A percentile compares a stretch with the other conserved stretches of the same genome.
Conservation (phyloP, 2,113 vertebrate species). For the Labeo rohita region DNA sequence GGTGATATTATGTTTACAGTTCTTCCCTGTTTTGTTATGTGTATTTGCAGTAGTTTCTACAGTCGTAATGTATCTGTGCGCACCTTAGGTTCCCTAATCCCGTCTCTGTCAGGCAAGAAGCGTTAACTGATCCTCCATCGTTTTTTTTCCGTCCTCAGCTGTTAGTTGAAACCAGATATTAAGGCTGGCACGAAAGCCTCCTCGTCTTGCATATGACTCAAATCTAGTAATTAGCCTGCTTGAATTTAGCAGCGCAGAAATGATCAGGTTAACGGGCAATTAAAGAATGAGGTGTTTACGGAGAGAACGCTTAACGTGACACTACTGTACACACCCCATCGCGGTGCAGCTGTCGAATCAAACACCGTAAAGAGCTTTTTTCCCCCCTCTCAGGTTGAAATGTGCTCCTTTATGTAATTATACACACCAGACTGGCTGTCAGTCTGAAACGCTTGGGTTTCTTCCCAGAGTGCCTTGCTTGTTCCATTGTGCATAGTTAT, state of each 20-base stretch:
- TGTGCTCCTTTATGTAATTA: conserved; percentile 23
- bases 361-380: background rate
- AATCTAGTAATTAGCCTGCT: conserved; percentile 20
- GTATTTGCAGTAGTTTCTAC: background rate
- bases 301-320: background rate
- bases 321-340: background rate
- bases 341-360: conserved; percentile 9
- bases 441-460: background rate
- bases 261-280: conserved; percentile 33
- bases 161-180: conserved; percentile 33
- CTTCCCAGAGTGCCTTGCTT: conserved; percentile 17
- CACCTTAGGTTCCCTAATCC: background rate
- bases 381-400: background rate
- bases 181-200: conserved; percentile 20
- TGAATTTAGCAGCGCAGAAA: conserved; percentile 10
- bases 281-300: conserved; percentile 34
- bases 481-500: conserved; percentile 39
- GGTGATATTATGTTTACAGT: conserved; percentile 25
- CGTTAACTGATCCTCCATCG: conserved; percentile 19
- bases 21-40: background rate
- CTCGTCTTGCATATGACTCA: conserved; percentile 30
- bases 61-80: background rate
- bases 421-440: conserved; percentile 6
- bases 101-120: background rate
- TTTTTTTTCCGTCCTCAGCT: conserved; percentile 13